Evolutionary conservation across 1,140 invertebrate genomes (phyloP).

Genomic region (Drosophila guanche): DNA sequence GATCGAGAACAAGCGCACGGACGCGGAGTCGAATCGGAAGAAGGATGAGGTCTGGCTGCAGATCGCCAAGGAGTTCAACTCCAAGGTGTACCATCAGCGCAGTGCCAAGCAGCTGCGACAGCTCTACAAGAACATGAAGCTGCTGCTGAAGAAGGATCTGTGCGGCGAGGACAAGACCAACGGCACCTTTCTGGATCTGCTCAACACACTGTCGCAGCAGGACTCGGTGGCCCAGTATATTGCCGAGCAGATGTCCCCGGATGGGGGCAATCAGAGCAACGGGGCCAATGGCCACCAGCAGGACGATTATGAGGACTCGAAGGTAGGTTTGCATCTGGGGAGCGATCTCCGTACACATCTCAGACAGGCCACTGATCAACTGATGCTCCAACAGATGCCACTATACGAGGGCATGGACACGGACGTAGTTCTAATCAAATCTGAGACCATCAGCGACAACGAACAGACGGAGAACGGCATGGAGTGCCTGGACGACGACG

Average conservation of each 20-base stretch:
- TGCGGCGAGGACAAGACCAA: slow-evolving; percentile 77
- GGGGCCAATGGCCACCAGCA: slow-evolving; percentile 47
- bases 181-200: slow-evolving; percentile 74
- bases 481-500: slow-evolving; percentile 74
- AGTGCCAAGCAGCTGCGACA: slow-evolving; percentile 80
- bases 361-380: no score
- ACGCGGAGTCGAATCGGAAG: slow-evolving; percentile 82
- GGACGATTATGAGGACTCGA: slow-evolving; percentile 76
- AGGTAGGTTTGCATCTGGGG: slow-evolving; percentile 50
- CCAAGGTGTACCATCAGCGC: slow-evolving; percentile 78
- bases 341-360: no score
- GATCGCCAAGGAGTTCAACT: slow-evolving; percentile 82
- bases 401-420: slow-evolving; percentile 75
- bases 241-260: slow-evolving; percentile 73
- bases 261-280: slow-evolving; percentile 21
- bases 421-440: slow-evolving; percentile 80
- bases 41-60: slow-evolving; percentile 82
- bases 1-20: slow-evolving; percentile 82
- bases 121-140: slow-evolving; percentile 82
- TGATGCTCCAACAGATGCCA: slow-evolving; percentile 31
- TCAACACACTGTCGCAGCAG: slow-evolving; percentile 78
- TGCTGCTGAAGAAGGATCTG: slow-evolving; percentile 80
- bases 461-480: slow-evolving; percentile 76
- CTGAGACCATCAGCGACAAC: slow-evolving; percentile 80
- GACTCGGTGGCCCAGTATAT: slow-evolving; percentile 77